phyloP scores from a whole-genome alignment of 2,113 vertebrate genomes.

The Heliornis fulica region DNA sequence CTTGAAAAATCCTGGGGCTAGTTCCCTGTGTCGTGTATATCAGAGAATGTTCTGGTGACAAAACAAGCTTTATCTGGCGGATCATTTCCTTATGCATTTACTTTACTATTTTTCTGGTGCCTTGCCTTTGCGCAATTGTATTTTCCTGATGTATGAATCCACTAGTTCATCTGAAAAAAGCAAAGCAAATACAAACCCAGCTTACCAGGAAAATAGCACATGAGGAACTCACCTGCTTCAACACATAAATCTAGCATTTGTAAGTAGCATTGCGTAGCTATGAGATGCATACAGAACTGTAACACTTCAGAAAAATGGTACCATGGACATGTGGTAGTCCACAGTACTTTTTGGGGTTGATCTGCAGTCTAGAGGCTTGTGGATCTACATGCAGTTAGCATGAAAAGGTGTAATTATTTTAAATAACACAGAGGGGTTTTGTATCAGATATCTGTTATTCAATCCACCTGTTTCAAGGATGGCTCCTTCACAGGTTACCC shows the following conservation, averaged over 20 bases:
- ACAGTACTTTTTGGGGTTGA: background rate
- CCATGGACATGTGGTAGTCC: background rate
- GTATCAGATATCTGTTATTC: background rate
- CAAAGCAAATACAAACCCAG: background rate
- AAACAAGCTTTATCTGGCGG: background rate
- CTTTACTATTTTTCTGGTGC: background rate
- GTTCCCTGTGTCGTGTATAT: background rate
- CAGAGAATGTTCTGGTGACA: background rate
- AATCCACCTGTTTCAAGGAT: background rate
- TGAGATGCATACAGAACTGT: background rate
- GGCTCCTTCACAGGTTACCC: background rate
- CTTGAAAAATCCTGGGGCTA: background rate
- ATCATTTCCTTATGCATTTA: background rate
- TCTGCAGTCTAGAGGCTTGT: fast-evolving
- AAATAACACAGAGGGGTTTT: background rate
- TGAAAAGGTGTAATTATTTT: background rate
- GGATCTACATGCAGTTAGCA: background rate
- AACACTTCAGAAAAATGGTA: background rate
- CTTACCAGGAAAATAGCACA: background rate
- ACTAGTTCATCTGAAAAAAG: background rate
- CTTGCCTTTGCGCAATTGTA: background rate
- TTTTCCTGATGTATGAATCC: background rate
- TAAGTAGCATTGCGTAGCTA: background rate
- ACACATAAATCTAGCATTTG: background rate
- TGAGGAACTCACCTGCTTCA: background rate